These are phyloP conservation scores for Caenorhabditis briggsae DNA, from an alignment of 1,140 invertebrate species.

Conservation along the genomic window DNA sequence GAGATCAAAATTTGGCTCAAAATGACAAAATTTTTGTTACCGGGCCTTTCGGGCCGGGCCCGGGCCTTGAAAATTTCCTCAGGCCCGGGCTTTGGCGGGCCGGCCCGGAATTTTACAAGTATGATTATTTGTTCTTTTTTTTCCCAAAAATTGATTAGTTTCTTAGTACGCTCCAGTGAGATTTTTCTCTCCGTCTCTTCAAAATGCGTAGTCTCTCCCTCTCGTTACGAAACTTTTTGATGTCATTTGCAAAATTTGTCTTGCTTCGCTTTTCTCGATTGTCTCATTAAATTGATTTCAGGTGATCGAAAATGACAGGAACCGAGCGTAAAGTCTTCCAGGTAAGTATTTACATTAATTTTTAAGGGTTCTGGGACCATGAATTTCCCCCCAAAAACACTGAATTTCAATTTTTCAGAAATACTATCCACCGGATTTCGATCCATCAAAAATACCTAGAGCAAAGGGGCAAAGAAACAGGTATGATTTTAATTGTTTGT, in stretches of 20 bases:
- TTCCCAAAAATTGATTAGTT: too few relatives aligned
- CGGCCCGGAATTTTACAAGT: too few relatives aligned
- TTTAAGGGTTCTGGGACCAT: neutral
- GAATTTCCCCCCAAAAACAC: neutral
- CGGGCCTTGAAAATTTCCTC: too few relatives aligned
- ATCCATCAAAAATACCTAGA: conserved; percentile 98
- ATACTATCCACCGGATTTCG: conserved; percentile 99
- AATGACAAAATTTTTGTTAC: too few relatives aligned
- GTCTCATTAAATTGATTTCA: neutral
- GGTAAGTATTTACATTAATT: conserved; percentile 66
- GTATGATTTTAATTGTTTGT: neutral
- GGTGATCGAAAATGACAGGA: conserved; percentile 73
- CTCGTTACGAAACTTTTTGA: neutral
- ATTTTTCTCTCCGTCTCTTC: too few relatives aligned
- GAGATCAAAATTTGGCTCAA: too few relatives aligned
- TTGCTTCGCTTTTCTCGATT: neutral
- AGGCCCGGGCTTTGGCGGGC: too few relatives aligned
- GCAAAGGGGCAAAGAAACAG: conserved; percentile 90
- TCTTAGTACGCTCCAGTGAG: too few relatives aligned
- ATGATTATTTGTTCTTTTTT: too few relatives aligned
- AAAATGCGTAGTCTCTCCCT: neutral
- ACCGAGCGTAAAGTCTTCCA: conserved; percentile 78
- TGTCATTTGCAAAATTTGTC: too few relatives aligned
- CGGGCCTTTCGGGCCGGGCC: too few relatives aligned
- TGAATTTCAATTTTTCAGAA: conserved; percentile 83